Conservation (phyloP, 1,140 invertebrate genomes). For the Belonocnema kinseyi region DNA sequence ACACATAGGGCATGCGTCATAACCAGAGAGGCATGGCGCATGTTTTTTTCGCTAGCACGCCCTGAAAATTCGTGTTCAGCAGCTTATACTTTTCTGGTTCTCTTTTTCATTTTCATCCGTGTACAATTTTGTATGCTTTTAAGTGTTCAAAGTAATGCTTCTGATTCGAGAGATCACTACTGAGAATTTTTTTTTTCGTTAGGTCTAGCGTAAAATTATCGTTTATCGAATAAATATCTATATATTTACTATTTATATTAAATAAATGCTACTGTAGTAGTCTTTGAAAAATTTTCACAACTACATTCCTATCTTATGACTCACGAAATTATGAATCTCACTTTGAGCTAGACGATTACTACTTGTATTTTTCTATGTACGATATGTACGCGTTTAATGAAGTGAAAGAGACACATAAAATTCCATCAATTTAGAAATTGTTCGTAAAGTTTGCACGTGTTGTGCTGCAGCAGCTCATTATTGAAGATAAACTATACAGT, state of each 20-base stretch:
- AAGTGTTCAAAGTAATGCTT: neutral
- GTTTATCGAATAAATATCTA: too few species aligned
- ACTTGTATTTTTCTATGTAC: too few species aligned
- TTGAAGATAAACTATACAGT: constrained; percentile 26
- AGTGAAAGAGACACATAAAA: neutral
- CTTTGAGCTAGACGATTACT: too few species aligned
- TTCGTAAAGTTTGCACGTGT: constrained; percentile 4
- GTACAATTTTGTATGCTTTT: neutral
- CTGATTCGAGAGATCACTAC: too few species aligned
- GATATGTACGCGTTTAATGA: too few species aligned
- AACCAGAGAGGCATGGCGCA: constrained; percentile 33
- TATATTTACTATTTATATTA: too few species aligned
- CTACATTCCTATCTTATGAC: too few species aligned
- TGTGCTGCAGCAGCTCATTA: constrained; percentile 6
- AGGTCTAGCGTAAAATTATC: too few species aligned
- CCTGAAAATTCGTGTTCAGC: constrained; percentile 24
- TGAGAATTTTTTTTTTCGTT: neutral
- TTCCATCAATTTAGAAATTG: constrained; percentile 20
- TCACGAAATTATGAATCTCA: too few species aligned
- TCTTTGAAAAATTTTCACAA: too few species aligned
- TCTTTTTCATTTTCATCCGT: neutral
- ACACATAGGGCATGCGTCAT: constrained; percentile 47
- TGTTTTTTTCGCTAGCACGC: constrained; percentile 26
- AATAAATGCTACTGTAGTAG: too few species aligned
- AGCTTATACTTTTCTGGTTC: neutral